A percentile compares a stretch with the other conserved stretches of the same genome.
phyloP scores from a whole-genome alignment of 2,888 invertebrate species.

The Alloscopus bannaensis region DNA sequence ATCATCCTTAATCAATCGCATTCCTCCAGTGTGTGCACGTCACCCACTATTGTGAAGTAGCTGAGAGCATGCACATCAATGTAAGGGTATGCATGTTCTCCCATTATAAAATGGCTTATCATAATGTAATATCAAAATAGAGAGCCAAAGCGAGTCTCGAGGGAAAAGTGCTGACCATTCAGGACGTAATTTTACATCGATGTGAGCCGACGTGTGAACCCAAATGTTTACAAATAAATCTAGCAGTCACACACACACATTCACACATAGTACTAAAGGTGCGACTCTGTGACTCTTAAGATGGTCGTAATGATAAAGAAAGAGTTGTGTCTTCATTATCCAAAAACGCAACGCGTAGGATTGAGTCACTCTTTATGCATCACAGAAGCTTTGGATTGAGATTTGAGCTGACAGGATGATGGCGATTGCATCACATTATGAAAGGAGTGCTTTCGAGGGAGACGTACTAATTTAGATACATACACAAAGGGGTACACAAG shows the following conservation, averaged over 20 bases:
- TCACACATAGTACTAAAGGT: too few relatives aligned
- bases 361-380: background rate
- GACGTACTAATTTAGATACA: background rate
- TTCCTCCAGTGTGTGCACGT: too few relatives aligned
- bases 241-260: conserved; percentile 45
- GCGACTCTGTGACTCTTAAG: conserved; percentile 57
- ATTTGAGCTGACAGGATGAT: conserved; percentile 25
- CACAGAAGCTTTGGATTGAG: conserved; percentile 3
- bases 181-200: conserved; percentile 39
- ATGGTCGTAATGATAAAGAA: conserved; percentile 55
- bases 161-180: too few relatives aligned
- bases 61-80: too few relatives aligned
- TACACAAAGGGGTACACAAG: too few relatives aligned
- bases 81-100: too few relatives aligned
- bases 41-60: too few relatives aligned
- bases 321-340: conserved; percentile 32
- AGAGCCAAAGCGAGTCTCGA: too few relatives aligned
- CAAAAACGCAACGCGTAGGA: conserved; percentile 6
- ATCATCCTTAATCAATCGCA: conserved; percentile 42
- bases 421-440: too few relatives aligned
- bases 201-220: conserved; percentile 54
- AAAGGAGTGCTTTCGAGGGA: too few relatives aligned
- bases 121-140: conserved; percentile 42
- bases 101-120: too few relatives aligned
- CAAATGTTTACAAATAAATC: conserved; percentile 60